Evolutionary conservation across 2,113 vertebrate species (phyloP).

Genomic region (Micronycteris hirsuta): DNA sequence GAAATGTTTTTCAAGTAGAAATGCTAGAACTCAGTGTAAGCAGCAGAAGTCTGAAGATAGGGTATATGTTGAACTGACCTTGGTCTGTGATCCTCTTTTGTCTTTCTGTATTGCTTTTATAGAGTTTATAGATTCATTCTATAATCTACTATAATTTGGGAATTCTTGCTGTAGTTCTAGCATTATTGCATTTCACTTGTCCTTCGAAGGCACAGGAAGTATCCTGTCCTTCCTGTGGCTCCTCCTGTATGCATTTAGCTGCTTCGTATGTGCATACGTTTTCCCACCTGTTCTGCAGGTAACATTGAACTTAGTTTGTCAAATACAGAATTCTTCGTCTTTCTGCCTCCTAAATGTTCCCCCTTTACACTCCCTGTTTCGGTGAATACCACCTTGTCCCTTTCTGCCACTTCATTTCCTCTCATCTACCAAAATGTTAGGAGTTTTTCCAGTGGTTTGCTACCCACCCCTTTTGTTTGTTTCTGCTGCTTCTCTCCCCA

Average conservation of each 20-base stretch:
- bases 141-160: background rate
- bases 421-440: rapidly evolving
- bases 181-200: background rate
- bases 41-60: background rate
- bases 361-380: background rate
- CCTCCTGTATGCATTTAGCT: background rate
- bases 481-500: background rate
- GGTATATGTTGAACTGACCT: background rate
- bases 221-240: no score
- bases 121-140: background rate
- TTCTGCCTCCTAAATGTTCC: background rate
- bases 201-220: no score
- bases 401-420: background rate
- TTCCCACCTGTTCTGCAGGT: background rate
- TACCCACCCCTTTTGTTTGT: background rate
- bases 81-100: background rate
- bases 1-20: background rate
- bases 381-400: no score
- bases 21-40: background rate
- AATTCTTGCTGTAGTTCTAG: background rate
- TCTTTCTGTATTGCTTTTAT: background rate
- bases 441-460: background rate
- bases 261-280: background rate
- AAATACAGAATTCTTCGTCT: background rate
- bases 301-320: background rate